Evolutionary conservation across 2,888 invertebrate species (phyloP).

Genomic region (Petrophora chlorosata): DNA sequence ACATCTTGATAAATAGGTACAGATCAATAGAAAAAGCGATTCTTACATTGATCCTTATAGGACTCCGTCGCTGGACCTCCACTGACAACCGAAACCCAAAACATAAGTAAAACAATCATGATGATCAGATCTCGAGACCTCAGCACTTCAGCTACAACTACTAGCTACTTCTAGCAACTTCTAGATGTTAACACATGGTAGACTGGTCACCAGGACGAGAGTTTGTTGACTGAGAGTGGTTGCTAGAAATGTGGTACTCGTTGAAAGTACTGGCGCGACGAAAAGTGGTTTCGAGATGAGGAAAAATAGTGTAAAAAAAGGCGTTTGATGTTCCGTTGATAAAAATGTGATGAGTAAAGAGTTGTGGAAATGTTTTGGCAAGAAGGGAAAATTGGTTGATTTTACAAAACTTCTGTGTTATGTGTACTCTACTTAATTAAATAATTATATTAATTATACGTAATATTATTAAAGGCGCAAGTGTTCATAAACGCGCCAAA

Average conservation of each 20-base stretch:
- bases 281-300: slow-evolving; percentile 17
- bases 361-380: no score
- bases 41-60: slow-evolving; percentile 57
- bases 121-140: background rate
- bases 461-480: no score
- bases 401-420: no score
- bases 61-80: slow-evolving; percentile 33
- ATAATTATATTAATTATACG: no score
- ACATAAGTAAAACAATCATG: slow-evolving; percentile 8
- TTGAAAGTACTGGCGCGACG: slow-evolving; percentile 12
- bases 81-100: background rate
- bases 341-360: no score
- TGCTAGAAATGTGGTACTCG: slow-evolving; percentile 1
- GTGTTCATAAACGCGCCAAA: no score
- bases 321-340: no score
- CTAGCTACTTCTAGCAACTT: slow-evolving; percentile 5
- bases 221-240: slow-evolving; percentile 10
- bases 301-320: background rate
- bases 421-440: no score
- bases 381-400: no score
- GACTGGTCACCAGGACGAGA: background rate
- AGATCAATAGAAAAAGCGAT: no score
- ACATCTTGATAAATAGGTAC: no score
- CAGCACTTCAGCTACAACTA: slow-evolving; percentile 4
- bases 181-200: slow-evolving; percentile 15